Evolutionary conservation across 2,888 invertebrate genomes (phyloP).

Genomic region (Pammene aurita): DNA sequence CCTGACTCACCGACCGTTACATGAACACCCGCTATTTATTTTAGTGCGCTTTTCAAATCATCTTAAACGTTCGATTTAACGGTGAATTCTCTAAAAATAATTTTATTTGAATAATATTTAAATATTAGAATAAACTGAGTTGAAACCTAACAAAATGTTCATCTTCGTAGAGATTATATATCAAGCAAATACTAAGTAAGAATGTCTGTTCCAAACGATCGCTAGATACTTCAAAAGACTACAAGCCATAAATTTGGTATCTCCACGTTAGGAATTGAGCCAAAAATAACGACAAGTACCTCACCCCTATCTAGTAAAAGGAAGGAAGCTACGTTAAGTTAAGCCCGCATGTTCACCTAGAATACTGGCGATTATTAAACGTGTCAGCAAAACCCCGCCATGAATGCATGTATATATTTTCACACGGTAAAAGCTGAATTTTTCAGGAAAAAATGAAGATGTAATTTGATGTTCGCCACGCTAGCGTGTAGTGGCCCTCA

Average conservation of each 20-base stretch:
- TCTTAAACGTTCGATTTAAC: constrained; percentile 62
- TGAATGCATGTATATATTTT: constrained; percentile 32
- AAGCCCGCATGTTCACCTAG: constrained; percentile 21
- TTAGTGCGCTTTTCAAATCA: constrained; percentile 72
- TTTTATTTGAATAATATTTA: not conserved
- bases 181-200: not conserved
- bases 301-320: constrained; percentile 19
- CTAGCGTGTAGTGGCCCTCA: constrained; percentile 50
- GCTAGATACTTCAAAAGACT: constrained; percentile 5
- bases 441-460: constrained; percentile 49
- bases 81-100: constrained; percentile 46
- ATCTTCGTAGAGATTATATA: not conserved
- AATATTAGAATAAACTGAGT: constrained; percentile 4
- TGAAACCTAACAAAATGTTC: not conserved
- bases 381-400: constrained; percentile 30
- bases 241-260: constrained; percentile 24
- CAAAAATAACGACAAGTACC: constrained; percentile 29
- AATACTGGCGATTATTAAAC: constrained; percentile 33
- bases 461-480: constrained; percentile 50
- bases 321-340: constrained; percentile 8
- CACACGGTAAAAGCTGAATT: constrained; percentile 45
- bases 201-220: constrained; percentile 28
- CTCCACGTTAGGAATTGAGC: constrained; percentile 28
- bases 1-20: constrained; percentile 77
- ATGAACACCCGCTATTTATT: constrained; percentile 75